Conservation (phyloP, 2,888 invertebrate species). For the Enchytraeus crypticus region DNA sequence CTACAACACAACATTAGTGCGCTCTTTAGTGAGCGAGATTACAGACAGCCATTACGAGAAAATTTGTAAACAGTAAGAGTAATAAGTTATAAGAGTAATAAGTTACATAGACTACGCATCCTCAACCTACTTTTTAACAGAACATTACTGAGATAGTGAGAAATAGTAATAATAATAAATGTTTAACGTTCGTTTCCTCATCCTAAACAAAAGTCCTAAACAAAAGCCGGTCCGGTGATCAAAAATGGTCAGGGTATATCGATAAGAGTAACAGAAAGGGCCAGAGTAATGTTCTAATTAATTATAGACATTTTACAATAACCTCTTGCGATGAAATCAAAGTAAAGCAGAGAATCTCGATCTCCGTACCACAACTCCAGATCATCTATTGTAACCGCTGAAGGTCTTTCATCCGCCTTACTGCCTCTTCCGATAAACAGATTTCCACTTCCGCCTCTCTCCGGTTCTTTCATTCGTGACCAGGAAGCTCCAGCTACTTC, state of each 20-base stretch:
- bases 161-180: background rate
- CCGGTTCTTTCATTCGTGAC: background rate
- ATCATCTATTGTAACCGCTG: conserved; percentile 9
- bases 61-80: too few relatives aligned
- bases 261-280: background rate
- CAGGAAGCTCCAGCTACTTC: conserved; percentile 18
- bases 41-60: too few relatives aligned
- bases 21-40: too few relatives aligned
- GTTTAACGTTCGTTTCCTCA: too few relatives aligned
- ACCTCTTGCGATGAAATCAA: background rate
- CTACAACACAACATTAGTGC: too few relatives aligned
- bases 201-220: too few relatives aligned
- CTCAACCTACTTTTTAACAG: background rate
- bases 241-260: too few relatives aligned
- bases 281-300: too few relatives aligned
- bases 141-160: background rate
- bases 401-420: conserved; percentile 10
- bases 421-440: conserved; percentile 35
- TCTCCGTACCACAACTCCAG: background rate
- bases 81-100: background rate
- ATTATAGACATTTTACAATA: background rate
- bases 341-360: background rate
- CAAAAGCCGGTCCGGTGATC: too few relatives aligned
- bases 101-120: background rate
- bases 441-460: background rate